Conservation (phyloP, 2,888 invertebrate genomes). For the Epinotia demarniana region DNA sequence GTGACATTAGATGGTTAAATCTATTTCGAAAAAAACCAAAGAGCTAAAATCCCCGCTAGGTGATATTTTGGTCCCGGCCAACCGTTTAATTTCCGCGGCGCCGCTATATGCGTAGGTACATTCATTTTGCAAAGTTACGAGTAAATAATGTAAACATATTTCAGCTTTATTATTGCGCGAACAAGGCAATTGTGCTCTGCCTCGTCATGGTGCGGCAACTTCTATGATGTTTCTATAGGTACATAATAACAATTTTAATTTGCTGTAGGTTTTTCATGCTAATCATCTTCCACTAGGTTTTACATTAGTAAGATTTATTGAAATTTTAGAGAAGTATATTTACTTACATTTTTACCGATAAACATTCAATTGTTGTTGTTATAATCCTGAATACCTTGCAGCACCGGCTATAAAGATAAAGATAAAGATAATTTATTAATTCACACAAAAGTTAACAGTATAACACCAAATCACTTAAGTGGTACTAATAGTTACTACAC, state of each 20-base stretch:
- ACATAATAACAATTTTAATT: not conserved
- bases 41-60: slow-evolving; percentile 11
- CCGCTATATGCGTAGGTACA: not conserved
- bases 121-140: slow-evolving; percentile 25
- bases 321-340: not conserved
- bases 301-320: not conserved
- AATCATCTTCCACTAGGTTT: too few relatives aligned
- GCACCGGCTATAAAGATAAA: too few relatives aligned
- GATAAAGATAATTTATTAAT: too few relatives aligned
- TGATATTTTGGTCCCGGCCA: slow-evolving; percentile 20
- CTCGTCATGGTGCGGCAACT: not conserved
- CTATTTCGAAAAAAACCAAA: slow-evolving; percentile 11
- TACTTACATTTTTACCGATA: too few relatives aligned
- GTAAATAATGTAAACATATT: slow-evolving; percentile 20
- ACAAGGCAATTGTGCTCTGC: slow-evolving; percentile 17
- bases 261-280: not conserved
- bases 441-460: too few relatives aligned
- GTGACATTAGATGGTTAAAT: not conserved
- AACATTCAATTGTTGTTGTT: too few relatives aligned
- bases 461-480: too few relatives aligned
- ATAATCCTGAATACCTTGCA: too few relatives aligned
- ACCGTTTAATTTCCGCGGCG: slow-evolving; percentile 17
- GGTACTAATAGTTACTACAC: too few relatives aligned
- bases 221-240: not conserved
- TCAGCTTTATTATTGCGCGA: slow-evolving; percentile 12